phyloP scores from a whole-genome alignment of 2,888 invertebrate species.

The Oscheius sp. region DNA sequence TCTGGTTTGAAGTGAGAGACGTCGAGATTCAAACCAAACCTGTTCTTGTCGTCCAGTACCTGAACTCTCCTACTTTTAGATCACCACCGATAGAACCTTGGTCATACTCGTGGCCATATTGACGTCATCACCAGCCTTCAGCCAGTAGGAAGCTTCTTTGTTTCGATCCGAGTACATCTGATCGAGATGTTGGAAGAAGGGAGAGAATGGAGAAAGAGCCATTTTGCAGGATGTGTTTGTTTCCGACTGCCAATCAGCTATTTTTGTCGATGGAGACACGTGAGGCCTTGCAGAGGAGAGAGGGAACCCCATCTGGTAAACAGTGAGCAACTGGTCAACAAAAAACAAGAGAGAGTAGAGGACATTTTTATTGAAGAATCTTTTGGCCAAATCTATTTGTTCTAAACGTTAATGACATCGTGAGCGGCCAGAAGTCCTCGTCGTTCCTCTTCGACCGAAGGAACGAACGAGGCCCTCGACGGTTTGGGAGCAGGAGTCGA shows the following conservation, averaged over 20 bases:
- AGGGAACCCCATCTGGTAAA: constrained; percentile 4
- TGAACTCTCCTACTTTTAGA: background rate
- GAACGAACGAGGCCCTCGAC: constrained; percentile 37
- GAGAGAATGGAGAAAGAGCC: no score
- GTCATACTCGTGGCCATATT: no score
- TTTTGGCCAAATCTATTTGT: no score
- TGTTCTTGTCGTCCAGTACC: constrained; percentile 39
- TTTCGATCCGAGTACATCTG: no score
- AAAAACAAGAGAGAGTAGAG: background rate
- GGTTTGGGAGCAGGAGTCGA: constrained; percentile 4
- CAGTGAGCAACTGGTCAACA: background rate
- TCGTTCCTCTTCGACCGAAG: constrained; percentile 32
- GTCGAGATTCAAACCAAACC: constrained; percentile 44
- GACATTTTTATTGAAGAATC: no score
- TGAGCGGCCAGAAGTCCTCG: constrained; percentile 19
- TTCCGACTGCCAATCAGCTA: no score
- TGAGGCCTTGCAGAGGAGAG: background rate
- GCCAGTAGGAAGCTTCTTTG: no score
- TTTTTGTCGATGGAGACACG: no score
- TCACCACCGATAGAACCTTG: background rate
- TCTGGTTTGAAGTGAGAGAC: constrained; percentile 51
- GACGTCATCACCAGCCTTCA: no score
- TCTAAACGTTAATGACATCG: constrained; percentile 21
- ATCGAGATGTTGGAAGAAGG: no score
- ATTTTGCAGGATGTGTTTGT: no score